Evolutionary conservation across 2,797 vertebrate genomes (phyloP).

Genomic region (Erithacus rubecula): DNA sequence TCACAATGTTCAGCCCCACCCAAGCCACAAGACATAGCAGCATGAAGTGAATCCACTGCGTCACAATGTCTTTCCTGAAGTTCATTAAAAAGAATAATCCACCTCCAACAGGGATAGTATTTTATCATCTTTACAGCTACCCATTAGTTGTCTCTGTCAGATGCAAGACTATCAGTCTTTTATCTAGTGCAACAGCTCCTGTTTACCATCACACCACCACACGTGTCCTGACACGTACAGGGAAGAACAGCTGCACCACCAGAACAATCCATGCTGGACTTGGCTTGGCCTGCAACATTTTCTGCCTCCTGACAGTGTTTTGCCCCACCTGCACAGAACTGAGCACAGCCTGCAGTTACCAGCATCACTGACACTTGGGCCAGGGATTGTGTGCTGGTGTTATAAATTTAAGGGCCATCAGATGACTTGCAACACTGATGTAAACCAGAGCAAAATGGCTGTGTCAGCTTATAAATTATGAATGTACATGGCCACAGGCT

Average conservation of each 20-base stretch:
- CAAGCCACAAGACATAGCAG: background rate
- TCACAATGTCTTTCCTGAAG: background rate
- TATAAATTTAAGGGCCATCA: background rate
- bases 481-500: background rate
- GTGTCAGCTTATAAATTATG: conserved; percentile 22
- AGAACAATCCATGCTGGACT: background rate
- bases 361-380: background rate
- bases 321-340: background rate
- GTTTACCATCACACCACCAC: background rate
- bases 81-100: background rate
- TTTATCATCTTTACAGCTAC: background rate
- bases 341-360: background rate
- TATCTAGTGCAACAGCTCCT: background rate
- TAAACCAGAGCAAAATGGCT: background rate
- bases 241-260: background rate
- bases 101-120: background rate
- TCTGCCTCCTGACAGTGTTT: background rate
- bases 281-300: background rate
- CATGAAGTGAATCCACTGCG: background rate
- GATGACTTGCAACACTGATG: background rate
- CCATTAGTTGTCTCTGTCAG: background rate
- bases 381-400: background rate
- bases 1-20: background rate
- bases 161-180: background rate
- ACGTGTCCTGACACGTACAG: background rate